Conservation (phyloP, 2,888 invertebrate genomes). For the Trachelus stipa region DNA sequence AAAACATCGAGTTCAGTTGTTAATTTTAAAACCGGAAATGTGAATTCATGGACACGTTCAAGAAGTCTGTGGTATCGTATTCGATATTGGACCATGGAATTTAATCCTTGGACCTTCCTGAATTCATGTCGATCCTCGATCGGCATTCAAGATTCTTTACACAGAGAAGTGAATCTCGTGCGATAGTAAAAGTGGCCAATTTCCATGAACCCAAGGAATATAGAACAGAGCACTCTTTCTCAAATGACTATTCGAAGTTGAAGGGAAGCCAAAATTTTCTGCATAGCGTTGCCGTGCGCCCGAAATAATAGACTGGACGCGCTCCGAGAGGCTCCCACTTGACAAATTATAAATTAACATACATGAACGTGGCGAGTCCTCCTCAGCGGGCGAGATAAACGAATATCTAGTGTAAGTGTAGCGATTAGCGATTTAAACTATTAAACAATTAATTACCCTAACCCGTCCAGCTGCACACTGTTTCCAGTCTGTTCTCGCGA, state of each 20-base stretch:
- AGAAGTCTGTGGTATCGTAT: not conserved
- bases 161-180: not conserved
- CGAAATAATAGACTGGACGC: constrained; percentile 61
- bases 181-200: not conserved
- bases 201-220: not conserved
- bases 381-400: constrained; percentile 63
- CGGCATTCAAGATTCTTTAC: not conserved
- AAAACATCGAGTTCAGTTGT: not conserved
- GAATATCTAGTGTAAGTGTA: constrained; percentile 60
- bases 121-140: not conserved
- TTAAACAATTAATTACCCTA: constrained; percentile 19
- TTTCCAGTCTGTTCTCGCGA: constrained; percentile 32
- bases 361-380: constrained; percentile 45
- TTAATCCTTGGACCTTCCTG: not conserved
- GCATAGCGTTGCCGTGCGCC: constrained; percentile 49
- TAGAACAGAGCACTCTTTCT: constrained; percentile 25
- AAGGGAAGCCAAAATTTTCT: constrained; percentile 56
- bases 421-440: constrained; percentile 52
- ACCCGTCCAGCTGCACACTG: constrained; percentile 41
- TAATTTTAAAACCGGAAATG: not conserved
- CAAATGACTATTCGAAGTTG: constrained; percentile 41
- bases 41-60: not conserved
- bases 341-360: constrained; percentile 30
- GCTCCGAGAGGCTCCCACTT: constrained; percentile 61
- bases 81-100: not conserved